Evolutionary conservation across 37 sponge, comb jelly and placozoan genomes (phyloP), one percentile per base, ranked within the genome.

Genomic region (Bolinopsis microptera): DNA sequence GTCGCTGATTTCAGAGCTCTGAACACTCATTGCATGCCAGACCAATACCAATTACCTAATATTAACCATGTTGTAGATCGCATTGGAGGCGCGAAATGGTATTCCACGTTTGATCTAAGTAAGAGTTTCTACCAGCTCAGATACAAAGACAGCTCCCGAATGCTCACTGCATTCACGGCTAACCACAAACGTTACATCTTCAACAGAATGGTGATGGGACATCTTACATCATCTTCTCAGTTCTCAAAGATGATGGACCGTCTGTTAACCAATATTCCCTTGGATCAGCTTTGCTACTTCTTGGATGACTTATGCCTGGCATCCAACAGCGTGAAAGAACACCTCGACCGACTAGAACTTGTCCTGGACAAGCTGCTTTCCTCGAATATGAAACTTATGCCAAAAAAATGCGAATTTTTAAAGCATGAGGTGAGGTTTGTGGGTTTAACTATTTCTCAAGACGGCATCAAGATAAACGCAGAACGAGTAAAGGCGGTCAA

Each of bases 1-100:
- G 83, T 80, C 18, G 83, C 83, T 35, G 83, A 80, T 38, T 80
- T 80, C 38, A 21, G 83, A 5, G 13, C 83, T 38, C 83, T 80
- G 16, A 80, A 80, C 38, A 35, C 28, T 36, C 83, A 80, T 22
- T 80, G 83, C 83, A 35, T 80, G 28, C 83, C 83, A 2, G 83
- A 80, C 23, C 31, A 21, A 32, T 80, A 80, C 27, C 36, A 32
- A 8, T 38, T 80, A 35, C 83, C 83, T 5, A 80, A 80, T 31
- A 35, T 80, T 27, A 80, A 80, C 38, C 18, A 21, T 13, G 83
- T 80, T 3, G 27, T 38, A 2, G 83, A 80, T 23, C 31, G 38
- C 38, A 32, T 80, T 35, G 38, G 21, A 35, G 83, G 83, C 31
- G 83, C 83, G 5, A 80, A 31, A 80, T 80, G 83, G 83, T 80